These are phyloP conservation scores for Centropus bengalensis DNA, from an alignment of 2,113 vertebrate species.

Conservation along the genomic window DNA sequence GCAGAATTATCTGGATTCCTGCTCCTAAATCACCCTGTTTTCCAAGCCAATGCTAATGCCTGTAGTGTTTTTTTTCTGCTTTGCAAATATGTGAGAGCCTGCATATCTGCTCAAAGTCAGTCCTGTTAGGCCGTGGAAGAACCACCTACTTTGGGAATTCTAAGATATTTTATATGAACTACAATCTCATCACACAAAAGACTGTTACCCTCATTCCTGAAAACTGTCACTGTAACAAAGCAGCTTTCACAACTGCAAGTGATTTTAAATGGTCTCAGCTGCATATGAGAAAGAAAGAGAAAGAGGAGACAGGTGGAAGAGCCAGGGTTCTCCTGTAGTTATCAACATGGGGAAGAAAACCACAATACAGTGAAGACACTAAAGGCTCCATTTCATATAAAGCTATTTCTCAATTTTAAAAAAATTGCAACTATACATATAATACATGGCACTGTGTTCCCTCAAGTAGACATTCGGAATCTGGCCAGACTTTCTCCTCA, in stretches of 20 bases:
- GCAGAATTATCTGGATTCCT: neutral
- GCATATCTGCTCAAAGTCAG: neutral
- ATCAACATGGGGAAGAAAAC: neutral
- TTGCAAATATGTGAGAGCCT: neutral
- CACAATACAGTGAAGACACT: neutral
- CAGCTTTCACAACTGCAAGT: neutral
- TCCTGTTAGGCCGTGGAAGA: neutral
- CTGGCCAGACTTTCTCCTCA: neutral
- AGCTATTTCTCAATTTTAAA: neutral
- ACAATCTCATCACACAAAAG: neutral
- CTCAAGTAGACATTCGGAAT: neutral
- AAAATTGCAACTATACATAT: neutral
- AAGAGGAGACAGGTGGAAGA: neutral
- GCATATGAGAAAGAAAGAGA: neutral
- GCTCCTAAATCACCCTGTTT: neutral
- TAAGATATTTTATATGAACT: neutral
- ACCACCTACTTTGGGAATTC: neutral
- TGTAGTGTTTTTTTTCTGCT: neutral
- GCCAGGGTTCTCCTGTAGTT: neutral
- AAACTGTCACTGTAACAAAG: neutral
- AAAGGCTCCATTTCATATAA: neutral
- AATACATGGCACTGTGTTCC: rapidly evolving
- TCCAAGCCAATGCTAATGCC: neutral
- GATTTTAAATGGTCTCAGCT: neutral
- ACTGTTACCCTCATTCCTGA: neutral